A percentile compares a stretch with the other conserved stretches of the same genome.
phyloP scores from a whole-genome alignment of 2,113 vertebrate species.

The Hippocampus abdominalis region DNA sequence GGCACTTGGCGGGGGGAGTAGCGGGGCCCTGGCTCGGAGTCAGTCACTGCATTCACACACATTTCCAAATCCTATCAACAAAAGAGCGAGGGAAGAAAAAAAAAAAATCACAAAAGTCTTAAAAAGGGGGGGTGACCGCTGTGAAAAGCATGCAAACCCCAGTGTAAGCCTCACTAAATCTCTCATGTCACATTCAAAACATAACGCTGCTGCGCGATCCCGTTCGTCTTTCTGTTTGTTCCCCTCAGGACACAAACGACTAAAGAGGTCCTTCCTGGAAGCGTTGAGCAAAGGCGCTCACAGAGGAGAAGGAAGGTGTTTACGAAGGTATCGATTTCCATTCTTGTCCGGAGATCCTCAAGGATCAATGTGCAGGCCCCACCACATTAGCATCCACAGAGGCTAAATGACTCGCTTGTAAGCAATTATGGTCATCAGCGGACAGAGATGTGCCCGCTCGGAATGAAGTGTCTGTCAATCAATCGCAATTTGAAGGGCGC shows the following conservation, averaged over 20 bases:
- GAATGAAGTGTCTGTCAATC: background rate
- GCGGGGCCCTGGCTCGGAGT: slow-evolving; percentile 45
- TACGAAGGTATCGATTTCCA: background rate
- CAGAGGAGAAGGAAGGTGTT: background rate
- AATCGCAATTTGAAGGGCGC: background rate
- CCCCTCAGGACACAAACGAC: background rate
- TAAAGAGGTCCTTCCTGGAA: background rate
- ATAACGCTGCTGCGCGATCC: slow-evolving; percentile 40
- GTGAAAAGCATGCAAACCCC: slow-evolving; percentile 46
- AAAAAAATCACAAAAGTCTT: slow-evolving; percentile 40
- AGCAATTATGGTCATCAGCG: background rate
- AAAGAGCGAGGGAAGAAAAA: slow-evolving; percentile 47
- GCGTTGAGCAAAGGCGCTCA: background rate
- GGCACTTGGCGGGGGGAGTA: slow-evolving; percentile 30
- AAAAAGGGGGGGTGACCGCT: slow-evolving; percentile 23
- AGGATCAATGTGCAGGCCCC: background rate
- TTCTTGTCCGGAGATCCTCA: background rate
- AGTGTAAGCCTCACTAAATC: slow-evolving; percentile 57
- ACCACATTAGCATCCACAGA: background rate
- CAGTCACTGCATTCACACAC: slow-evolving; percentile 44
- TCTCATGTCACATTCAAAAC: slow-evolving; percentile 39
- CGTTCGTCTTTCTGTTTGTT: slow-evolving; percentile 23
- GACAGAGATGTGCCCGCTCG: too few relatives aligned
- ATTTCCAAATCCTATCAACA: slow-evolving; percentile 17
- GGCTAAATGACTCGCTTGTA: background rate